phyloP scores from a whole-genome alignment of 1,140 invertebrate species.

The Cotesia chilonis region DNA sequence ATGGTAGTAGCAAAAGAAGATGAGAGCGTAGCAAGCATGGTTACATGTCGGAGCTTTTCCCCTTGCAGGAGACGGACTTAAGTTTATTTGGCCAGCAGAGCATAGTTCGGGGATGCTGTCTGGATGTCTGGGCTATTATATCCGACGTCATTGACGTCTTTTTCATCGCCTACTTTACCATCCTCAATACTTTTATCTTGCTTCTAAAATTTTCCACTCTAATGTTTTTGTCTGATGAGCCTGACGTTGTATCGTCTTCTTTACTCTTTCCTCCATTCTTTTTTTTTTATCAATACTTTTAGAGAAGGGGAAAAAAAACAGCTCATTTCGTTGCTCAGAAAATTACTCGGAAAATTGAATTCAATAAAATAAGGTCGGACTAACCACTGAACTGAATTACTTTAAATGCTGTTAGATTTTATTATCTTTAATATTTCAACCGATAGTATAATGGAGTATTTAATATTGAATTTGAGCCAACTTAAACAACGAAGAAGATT shows the following conservation, averaged over 20 bases:
- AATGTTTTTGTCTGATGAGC: not conserved
- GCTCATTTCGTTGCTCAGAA: conserved; percentile 25
- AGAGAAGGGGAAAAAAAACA: conserved; percentile 2
- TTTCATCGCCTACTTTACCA: conserved; percentile 36
- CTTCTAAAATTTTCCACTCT: not conserved
- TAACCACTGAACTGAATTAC: no score
- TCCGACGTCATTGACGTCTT: conserved; percentile 35
- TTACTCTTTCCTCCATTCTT: not conserved
- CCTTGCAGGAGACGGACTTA: conserved; percentile 10
- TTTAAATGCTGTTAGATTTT: not conserved
- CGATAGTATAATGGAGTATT: conserved; percentile 1
- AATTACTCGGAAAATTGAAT: conserved; percentile 40
- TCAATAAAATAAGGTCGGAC: conserved; percentile 15
- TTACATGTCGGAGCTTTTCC: conserved; percentile 13
- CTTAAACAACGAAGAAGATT: no score
- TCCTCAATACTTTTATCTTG: conserved; percentile 33
- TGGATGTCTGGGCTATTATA: conserved; percentile 38
- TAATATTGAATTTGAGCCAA: not conserved
- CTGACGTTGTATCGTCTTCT: not conserved
- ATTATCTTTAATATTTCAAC: not conserved
- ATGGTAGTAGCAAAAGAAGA: conserved; percentile 2
- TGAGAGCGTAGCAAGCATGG: conserved; percentile 5
- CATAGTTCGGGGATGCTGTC: conserved; percentile 25
- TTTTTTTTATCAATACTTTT: not conserved
- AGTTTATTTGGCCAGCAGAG: conserved; percentile 38